These are phyloP conservation scores for Cyanoderma ruficeps DNA, from an alignment of 2,113 vertebrate genomes.

Conservation along the genomic window DNA sequence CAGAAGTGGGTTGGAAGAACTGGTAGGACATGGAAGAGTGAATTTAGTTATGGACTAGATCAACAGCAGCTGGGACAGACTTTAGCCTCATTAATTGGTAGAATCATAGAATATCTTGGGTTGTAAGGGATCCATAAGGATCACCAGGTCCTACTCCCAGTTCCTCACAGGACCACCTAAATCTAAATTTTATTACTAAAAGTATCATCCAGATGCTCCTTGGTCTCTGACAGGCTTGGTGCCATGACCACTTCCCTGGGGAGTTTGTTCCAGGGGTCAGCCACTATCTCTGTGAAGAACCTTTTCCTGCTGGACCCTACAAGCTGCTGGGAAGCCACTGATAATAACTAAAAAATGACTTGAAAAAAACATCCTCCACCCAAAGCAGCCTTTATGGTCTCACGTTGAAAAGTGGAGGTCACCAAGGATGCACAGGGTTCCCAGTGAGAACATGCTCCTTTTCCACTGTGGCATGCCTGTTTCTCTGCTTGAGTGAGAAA, in stretches of 20 bases:
- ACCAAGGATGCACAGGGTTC: background rate
- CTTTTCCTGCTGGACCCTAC: background rate
- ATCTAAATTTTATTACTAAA: background rate
- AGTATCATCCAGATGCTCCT: background rate
- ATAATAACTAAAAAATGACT: background rate
- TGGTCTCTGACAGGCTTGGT: background rate
- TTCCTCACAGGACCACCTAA: background rate
- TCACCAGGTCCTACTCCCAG: background rate
- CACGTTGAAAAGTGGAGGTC: background rate
- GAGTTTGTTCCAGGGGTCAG: background rate
- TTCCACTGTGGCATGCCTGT: background rate
- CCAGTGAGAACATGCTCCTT: background rate
- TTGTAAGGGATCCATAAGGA: background rate
- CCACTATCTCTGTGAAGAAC: background rate
- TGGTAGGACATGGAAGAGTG: background rate
- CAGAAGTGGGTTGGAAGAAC: constrained; percentile 2
- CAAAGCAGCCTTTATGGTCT: background rate
- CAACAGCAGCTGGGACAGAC: background rate
- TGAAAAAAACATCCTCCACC: background rate
- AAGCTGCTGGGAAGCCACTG: background rate
- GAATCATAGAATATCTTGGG: background rate
- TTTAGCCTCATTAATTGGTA: background rate
- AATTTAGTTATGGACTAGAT: background rate
- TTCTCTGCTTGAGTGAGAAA: background rate
- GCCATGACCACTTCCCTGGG: background rate